Conservation (phyloP, 2,797 vertebrate species). For the Graptemys geographica region DNA sequence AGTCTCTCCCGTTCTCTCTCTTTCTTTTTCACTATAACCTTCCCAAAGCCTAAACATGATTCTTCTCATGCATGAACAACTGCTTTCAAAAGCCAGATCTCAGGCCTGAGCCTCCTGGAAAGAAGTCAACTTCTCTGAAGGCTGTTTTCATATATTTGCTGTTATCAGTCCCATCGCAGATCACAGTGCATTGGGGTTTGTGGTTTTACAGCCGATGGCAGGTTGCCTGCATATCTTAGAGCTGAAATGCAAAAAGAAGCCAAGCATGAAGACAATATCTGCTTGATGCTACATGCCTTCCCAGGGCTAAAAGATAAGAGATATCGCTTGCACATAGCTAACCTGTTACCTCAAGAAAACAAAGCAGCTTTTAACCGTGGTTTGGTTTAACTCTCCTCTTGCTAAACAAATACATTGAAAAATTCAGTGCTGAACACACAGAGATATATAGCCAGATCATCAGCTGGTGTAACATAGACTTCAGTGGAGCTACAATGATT, state of each 20-base stretch:
- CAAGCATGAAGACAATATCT: slow-evolving; percentile 63
- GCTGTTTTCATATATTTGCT: slow-evolving; percentile 61
- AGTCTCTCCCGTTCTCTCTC: accelerated
- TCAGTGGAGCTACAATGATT: not conserved
- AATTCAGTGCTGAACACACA: not conserved
- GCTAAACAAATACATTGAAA: slow-evolving; percentile 5
- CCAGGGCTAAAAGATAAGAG: slow-evolving; percentile 64
- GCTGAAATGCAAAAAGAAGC: slow-evolving; percentile 62
- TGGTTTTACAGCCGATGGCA: slow-evolving; percentile 53
- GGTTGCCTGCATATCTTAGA: slow-evolving; percentile 60
- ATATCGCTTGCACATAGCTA: slow-evolving; percentile 50
- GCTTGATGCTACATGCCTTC: slow-evolving; percentile 66
- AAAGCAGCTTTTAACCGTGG: slow-evolving; percentile 57
- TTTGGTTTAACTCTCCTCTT: slow-evolving; percentile 47
- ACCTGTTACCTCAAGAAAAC: slow-evolving; percentile 64
- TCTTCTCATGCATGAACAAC: slow-evolving; percentile 59
- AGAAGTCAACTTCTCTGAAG: slow-evolving; percentile 64
- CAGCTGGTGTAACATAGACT: not conserved
- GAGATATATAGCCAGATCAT: not conserved
- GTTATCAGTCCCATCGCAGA: slow-evolving; percentile 50
- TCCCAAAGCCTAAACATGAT: slow-evolving; percentile 44
- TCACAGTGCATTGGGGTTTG: slow-evolving; percentile 1
- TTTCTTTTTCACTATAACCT: slow-evolving; percentile 14
- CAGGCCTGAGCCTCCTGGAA: slow-evolving; percentile 64
- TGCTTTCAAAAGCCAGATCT: slow-evolving; percentile 66